phyloP scores from a whole-genome alignment of 37 sponge, comb jelly and placozoan genomes.

The Geodia barretti region DNA sequence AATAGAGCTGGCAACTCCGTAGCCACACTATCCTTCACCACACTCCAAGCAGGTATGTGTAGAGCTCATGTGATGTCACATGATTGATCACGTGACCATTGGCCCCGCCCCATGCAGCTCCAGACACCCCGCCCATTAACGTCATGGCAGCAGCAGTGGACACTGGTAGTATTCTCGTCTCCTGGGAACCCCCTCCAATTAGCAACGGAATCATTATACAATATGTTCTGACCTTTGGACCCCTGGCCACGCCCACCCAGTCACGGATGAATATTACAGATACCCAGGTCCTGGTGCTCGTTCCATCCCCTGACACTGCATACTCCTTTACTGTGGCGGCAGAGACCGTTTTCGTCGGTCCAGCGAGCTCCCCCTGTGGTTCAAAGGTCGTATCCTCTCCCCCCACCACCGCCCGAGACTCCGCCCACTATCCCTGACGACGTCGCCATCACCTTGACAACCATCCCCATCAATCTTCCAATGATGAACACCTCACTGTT shows the following conservation, averaged over 20 bases:
- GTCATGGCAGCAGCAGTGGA: neutral
- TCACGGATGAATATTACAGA: neutral
- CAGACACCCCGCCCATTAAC: slow-evolving; percentile 2
- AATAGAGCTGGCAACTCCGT: slow-evolving; percentile 7
- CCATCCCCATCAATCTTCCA: slow-evolving; percentile 31
- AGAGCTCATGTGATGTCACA: neutral
- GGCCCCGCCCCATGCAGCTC: neutral
- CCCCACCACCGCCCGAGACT: neutral
- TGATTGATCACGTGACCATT: neutral
- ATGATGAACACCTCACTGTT: neutral
- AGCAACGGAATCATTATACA: slow-evolving; percentile 6
- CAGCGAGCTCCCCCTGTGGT: neutral
- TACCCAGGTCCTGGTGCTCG: neutral
- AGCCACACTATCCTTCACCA: neutral
- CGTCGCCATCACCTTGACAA: neutral
- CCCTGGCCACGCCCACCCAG: neutral
- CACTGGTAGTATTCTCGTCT: neutral
- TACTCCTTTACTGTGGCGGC: slow-evolving; percentile 23
- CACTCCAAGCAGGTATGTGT: slow-evolving; percentile 13
- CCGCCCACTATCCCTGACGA: neutral
- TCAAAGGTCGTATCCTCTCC: slow-evolving; percentile 8
- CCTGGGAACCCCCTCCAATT: neutral
- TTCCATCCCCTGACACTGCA: neutral
- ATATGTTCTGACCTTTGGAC: slow-evolving; percentile 5
- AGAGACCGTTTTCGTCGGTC: slow-evolving; percentile 15